Evolutionary conservation across 2,888 invertebrate genomes (phyloP), one percentile per base, ranked within the genome.

Genomic region (Sipha maydis): DNA sequence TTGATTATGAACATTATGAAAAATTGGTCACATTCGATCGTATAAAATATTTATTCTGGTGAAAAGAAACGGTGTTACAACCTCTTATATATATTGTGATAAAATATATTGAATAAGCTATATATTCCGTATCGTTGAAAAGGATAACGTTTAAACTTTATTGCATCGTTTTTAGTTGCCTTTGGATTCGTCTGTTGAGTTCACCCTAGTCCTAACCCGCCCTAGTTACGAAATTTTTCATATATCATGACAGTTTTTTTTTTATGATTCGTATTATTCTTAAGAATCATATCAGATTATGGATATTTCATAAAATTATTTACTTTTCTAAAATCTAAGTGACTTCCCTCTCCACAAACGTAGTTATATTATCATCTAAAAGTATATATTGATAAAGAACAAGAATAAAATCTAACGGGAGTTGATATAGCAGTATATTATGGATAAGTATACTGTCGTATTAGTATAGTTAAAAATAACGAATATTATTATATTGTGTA

Each of bases 81-180:
- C 61, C 19, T 11, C 3, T 1, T 21, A 61, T 3, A 61, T 38
- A n/a, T 3, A 80, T 34, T 4, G 34, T 80, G 25, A 25, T 38
- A 67, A 17, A 19, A 21, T 3, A 28, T 25, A 14, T n/a, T 61
- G 34, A 31, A 38, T 38, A 4, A 34, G 4, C 17, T 17, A 61
- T 17, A 67, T 80, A 67, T 67, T 67, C 34, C 19, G 9, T 28
- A 38, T 80, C 80, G 80, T 80, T 67, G 67, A 80, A 80, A 67
- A 19, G 11, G n/a, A n/a, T n/a, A 38, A 21, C n/a, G 38, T 67
- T 56, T 14, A 61, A n/a, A 61, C 61, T 67, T 4, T 28, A 67
- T n/a, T 9, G n/a, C 67, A n/a, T 67, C n/a, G 25, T 67, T 1
- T 67, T 25, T 21, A 61, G 61, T 21, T 25, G 25, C 61, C 0